Conservation (phyloP, 2,888 invertebrate species). For the Epiblema foenella region DNA sequence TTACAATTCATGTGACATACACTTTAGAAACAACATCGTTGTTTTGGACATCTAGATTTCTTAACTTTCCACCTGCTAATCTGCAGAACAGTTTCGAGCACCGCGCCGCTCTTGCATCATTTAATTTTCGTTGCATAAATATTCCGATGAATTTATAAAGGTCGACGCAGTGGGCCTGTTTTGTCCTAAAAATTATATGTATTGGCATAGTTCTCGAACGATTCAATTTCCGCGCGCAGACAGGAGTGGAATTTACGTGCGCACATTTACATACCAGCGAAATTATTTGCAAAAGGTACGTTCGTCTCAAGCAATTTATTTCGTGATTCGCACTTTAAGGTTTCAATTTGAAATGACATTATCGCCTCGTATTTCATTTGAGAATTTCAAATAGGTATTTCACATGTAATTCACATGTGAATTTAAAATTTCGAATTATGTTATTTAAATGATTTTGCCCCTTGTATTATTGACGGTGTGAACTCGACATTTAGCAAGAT, state of each 20-base stretch:
- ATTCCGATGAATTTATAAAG: constrained; percentile 37
- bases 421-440: neutral
- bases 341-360: constrained; percentile 53
- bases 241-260: constrained; percentile 82
- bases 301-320: constrained; percentile 71
- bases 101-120: neutral
- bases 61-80: no score
- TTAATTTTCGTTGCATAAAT: constrained; percentile 24
- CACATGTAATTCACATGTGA: neutral
- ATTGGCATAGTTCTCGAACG: constrained; percentile 78
- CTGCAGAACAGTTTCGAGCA: neutral
- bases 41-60: no score
- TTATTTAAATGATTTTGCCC: no score
- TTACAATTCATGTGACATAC: no score
- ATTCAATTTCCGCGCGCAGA: constrained; percentile 83
- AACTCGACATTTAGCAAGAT: no score
- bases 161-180: constrained; percentile 18
- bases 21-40: no score
- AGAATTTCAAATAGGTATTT: constrained; percentile 1
- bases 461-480: neutral
- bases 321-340: constrained; percentile 66
- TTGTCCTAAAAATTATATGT: constrained; percentile 63
- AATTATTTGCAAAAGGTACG: constrained; percentile 81
- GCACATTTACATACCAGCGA: constrained; percentile 81
- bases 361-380: constrained; percentile 29